Base-by-base conservation (phyloP, 2,113 vertebrate genomes). In the Microtus montanus region DNA sequence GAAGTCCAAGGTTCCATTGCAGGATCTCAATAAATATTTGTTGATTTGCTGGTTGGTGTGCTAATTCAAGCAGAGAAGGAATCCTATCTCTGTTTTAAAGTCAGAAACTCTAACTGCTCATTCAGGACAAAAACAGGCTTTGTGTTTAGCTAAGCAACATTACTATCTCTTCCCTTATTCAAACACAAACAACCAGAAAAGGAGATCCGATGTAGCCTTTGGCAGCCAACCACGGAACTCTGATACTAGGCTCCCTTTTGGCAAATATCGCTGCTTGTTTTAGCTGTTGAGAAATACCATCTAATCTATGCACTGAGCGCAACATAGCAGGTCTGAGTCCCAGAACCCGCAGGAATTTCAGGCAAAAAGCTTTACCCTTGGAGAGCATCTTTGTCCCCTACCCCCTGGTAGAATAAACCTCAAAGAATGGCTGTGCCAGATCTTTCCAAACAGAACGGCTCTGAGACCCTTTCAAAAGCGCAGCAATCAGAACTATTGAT, bases 11-110 rank as follows among this genome's bases (percentile, higher is more conserved):
- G 7, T 93, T 91, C 77, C 52, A 33, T 82, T 49, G 28, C 35
- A 96, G 87, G 61, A 90, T 64, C 85, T 93, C 77, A 87, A 91
- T 95, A 96, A 98, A 97, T 97, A 96, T 97, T 97, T 97, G 95
- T 87, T 88, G 82, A 89, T 95, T 93, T 78, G 47, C 22, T 77
- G 41, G 89, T n/a, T n/a, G 49, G 70, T 90, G 77, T 93, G 90
- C 82, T 94, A 75, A 96, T 96, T 96, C 85, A 96, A 96, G 95
- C 95, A 91, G 77, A 94, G 63, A 92, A 97, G 90, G 92, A 97
- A 97, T 97, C 79, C 79, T 85, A 38, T 93, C 70, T 49, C 28
- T 80, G 10, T 95, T 94, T 95, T 84, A 83, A 93, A 92, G 90
- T 35, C 73, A 93, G 22, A 11, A 64, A 94, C 93, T 97, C 93